Evolutionary conservation across 2,113 vertebrate genomes (phyloP), one percentile per base, ranked within the genome.

Genomic region (Notiomystis cincta): DNA sequence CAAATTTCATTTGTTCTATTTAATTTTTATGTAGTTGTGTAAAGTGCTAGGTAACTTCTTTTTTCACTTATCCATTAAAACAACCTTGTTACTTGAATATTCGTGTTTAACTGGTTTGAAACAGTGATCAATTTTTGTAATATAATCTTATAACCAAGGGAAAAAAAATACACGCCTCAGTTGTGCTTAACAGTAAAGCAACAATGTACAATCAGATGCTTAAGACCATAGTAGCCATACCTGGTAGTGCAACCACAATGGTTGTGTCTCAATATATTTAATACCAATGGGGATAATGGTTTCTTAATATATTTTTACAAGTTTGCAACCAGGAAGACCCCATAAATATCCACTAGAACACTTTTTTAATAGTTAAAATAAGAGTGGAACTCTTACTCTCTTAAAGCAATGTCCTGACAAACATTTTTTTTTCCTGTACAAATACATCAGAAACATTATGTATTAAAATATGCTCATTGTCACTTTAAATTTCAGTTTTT

Each of bases 1-100:
- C 92, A 95, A 95, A 96, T 97, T 96, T 98, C 96, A 91, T 98
- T 98, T 97, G 97, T 98, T 98, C 96, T 98, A 98, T 98, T 98
- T 98, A 98, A 98, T 97, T 98, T 98, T 96, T 95, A 95, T 98
- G 96, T 98, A 97, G 97, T 87, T 95, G 93, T 98, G 97, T 98
- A 96, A 98, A 98, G 96, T 97, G 97, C 95, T 97, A 97, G 97
- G 87, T 95, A 91, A 97, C 86, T 64, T 97, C 91, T 85, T 94
- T 94, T 96, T 76, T 93, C 78, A 38, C 93, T 96, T 97, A 90
- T 76, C 95, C 97, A 97, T 96, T 93, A 95, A 96, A 95, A 97
- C 95, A 95, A 95, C 97, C 97, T 96, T 96, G 95, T 98, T 98
- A 98, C 98, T 98, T 98, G 98, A 98, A 98, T 98, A 94, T 96